phyloP scores from a whole-genome alignment of 2,113 vertebrate species.

The Tetrao urogallus region DNA sequence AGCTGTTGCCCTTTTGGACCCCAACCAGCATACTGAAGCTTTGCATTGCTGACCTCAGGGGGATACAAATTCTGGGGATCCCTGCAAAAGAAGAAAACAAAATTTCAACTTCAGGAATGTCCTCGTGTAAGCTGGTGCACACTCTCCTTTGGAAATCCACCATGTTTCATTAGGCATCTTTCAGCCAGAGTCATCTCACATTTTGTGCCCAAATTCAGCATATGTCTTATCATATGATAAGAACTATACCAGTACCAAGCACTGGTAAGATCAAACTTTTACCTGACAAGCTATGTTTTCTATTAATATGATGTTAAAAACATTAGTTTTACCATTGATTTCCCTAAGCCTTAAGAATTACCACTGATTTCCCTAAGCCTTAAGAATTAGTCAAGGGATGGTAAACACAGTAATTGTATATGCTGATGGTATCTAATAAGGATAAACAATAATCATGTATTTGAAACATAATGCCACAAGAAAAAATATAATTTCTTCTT shows the following conservation, averaged over 20 bases:
- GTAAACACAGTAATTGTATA: conserved; percentile 4
- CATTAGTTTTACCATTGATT: neutral
- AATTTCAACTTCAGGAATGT: neutral
- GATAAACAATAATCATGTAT: conserved; percentile 3
- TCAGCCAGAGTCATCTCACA: neutral
- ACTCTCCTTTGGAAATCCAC: neutral
- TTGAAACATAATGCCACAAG: neutral
- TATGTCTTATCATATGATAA: neutral
- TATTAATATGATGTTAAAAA: neutral
- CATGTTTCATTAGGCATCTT: neutral
- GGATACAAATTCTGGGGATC: conserved; percentile 93
- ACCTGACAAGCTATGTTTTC: neutral
- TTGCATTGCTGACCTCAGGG: conserved; percentile 92
- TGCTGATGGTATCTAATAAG: neutral
- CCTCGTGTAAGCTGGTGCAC: neutral
- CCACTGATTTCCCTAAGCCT: neutral
- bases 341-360: conserved; percentile 9
- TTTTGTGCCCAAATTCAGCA: neutral
- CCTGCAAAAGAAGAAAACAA: conserved; percentile 75
- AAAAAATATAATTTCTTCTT: neutral
- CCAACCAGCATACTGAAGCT: conserved; percentile 97
- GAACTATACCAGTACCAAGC: neutral
- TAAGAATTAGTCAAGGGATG: neutral
- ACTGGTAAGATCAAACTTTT: neutral
- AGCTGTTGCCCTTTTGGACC: conserved; percentile 94